phyloP scores from a whole-genome alignment of 2,888 invertebrate species.

The Drosophila meridionalis region DNA sequence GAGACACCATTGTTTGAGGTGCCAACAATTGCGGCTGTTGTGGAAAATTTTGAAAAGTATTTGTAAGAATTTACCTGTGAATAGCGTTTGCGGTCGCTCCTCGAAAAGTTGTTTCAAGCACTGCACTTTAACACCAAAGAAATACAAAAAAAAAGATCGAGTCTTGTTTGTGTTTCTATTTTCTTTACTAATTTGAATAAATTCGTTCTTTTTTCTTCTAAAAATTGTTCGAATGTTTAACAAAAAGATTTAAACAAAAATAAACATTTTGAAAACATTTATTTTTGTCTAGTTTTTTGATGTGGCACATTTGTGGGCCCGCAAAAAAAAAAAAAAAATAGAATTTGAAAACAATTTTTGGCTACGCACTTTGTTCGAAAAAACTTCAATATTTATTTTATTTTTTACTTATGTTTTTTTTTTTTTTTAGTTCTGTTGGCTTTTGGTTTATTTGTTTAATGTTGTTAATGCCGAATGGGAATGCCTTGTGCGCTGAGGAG shows the following conservation, averaged over 20 bases:
- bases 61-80: slow-evolving; percentile 38
- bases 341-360: slow-evolving; percentile 3
- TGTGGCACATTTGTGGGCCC: slow-evolving; percentile 17
- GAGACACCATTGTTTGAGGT: slow-evolving; percentile 15
- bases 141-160: slow-evolving; percentile 19
- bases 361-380: slow-evolving; percentile 32
- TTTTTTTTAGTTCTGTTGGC: slow-evolving; percentile 6
- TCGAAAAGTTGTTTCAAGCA: neutral
- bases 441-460: slow-evolving; percentile 45
- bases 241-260: slow-evolving; percentile 24
- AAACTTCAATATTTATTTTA: slow-evolving; percentile 38
- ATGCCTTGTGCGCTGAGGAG: slow-evolving; percentile 1
- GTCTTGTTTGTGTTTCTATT: neutral
- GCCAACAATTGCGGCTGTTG: slow-evolving; percentile 13
- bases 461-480: slow-evolving; percentile 14
- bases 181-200: slow-evolving; percentile 15
- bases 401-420: slow-evolving; percentile 10
- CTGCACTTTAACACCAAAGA: slow-evolving; percentile 42
- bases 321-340: neutral
- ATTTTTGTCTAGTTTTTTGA: slow-evolving; percentile 20
- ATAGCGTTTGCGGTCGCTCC: neutral
- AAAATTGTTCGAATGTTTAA: neutral
- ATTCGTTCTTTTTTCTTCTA: neutral
- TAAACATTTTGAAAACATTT: slow-evolving; percentile 24
- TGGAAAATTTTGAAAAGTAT: neutral